Base-by-base conservation (phyloP, 2,113 vertebrate genomes). In the Numida meleagris region DNA sequence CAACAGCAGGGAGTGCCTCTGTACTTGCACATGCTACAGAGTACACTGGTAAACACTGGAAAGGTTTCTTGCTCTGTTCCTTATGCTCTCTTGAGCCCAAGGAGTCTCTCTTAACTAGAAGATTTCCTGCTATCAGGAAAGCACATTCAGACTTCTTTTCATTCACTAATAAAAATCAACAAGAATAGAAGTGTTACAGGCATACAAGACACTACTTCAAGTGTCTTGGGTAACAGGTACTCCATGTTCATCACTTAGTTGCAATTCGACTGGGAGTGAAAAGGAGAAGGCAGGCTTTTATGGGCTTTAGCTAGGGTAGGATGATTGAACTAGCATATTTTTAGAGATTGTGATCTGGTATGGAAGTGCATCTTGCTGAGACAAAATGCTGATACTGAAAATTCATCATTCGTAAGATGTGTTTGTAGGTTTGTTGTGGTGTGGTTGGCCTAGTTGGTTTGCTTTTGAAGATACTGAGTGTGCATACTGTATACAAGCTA, bases 401-500 rank as follows among this genome's bases (percentile, higher is more conserved):
- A 70, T 70, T 72, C 27, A 11, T 45, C 12, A 3, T 55, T 82
- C 6, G 2, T 29, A 57, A 65, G 24, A 48, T 5, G 21, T 34
- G 34, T 46, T 34, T 63, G n/a, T 79, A 45, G 25, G 36, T 55
- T 88, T 77, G 7, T 58, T 71, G 27, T 62, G n/a, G 11, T 43
- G 23, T n/a, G 9, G 34, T 58, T 70, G 53, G 57, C 50, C 85
- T 43, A 34, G 43, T 57, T 45, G 15, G 34, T 75, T 82, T 71
- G 81, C 50, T 89, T 91, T 70, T 76, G 68, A 76, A 83, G 51
- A 18, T 88, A n/a, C 42, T 63, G 12, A 57, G 62, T 82, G 74
- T 71, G 45, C 46, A 13, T 79, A 43, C 14, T 66, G n/a, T 46
- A 3, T 62, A 9, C 42, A 23, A 93, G 20, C 34, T 91, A 4